Evolutionary conservation across 1,140 invertebrate genomes (phyloP).

Genomic region (Ladona fulva): DNA sequence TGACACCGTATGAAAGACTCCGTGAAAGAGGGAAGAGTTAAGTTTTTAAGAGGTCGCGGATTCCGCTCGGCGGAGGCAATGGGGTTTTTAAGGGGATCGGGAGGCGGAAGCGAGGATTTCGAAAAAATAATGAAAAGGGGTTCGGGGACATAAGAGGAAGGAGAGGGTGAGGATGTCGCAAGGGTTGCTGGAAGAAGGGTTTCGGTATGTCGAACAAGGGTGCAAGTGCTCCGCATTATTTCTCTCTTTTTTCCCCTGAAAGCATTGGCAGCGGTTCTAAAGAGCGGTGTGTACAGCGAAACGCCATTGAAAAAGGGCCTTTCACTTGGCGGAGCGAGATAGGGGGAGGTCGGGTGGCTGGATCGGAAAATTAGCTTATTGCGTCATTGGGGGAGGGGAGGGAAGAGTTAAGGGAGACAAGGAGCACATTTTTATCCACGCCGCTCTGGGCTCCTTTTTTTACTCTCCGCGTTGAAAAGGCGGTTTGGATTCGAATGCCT

Average conservation of each 20-base stretch:
- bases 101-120: not conserved
- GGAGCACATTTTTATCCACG: not conserved
- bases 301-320: not conserved
- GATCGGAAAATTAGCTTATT: slow-evolving; percentile 1
- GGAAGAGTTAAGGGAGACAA: not conserved
- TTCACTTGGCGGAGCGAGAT: not conserved
- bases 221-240: not conserved
- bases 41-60: not conserved
- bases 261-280: not conserved
- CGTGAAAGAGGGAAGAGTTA: not conserved
- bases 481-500: not conserved
- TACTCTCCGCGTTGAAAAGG: not conserved
- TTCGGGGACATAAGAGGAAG: not conserved
- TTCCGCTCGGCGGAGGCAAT: not conserved
- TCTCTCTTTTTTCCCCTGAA: not conserved
- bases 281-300: not conserved
- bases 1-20: not conserved
- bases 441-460: not conserved
- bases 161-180: no score
- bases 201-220: no score
- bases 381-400: not conserved
- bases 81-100: not conserved
- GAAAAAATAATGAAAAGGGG: not conserved
- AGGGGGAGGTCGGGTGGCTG: not conserved
- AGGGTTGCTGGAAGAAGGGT: no score